Conservation (phyloP, 2,797 vertebrate genomes). For the Serranus cabrilla region DNA sequence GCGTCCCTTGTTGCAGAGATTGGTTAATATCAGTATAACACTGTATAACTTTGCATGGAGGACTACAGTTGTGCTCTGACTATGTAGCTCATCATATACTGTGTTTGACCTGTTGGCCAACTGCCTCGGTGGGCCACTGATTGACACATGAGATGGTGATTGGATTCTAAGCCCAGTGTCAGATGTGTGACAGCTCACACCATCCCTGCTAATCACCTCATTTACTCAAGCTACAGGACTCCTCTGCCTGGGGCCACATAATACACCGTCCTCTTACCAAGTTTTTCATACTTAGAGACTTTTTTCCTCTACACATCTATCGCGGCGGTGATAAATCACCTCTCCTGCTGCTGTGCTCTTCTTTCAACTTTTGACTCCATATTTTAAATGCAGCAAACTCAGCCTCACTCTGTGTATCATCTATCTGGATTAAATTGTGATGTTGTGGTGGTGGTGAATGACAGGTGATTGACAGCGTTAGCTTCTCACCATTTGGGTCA, state of each 20-base stretch:
- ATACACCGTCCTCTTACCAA: conserved; percentile 70
- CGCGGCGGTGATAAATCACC: background rate
- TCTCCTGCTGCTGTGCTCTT: conserved; percentile 21
- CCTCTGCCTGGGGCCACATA: conserved; percentile 63
- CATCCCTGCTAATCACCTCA: conserved; percentile 82
- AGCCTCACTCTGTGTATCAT: conserved; percentile 22
- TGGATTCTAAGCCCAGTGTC: conserved; percentile 70
- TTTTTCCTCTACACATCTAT: conserved; percentile 27
- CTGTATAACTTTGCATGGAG: conserved; percentile 9
- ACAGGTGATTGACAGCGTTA: conserved; percentile 70
- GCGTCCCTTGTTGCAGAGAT: background rate
- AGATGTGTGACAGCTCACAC: conserved; percentile 80
- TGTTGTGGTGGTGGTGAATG: conserved; percentile 38
- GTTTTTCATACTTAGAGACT: conserved; percentile 55
- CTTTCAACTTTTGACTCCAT: conserved; percentile 39
- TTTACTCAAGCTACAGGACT: conserved; percentile 77
- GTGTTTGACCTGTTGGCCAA: conserved; percentile 76
- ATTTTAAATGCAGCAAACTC: conserved; percentile 34
- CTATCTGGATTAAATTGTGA: conserved; percentile 52
- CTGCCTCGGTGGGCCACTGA: conserved; percentile 74
- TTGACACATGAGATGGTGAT: conserved; percentile 77
- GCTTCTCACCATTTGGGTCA: conserved; percentile 62
- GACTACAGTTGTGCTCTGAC: conserved; percentile 24
- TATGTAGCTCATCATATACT: conserved; percentile 42
- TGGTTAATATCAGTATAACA: background rate